phyloP scores from a whole-genome alignment of 1,140 invertebrate genomes.

The Oedothorax gibbosus region DNA sequence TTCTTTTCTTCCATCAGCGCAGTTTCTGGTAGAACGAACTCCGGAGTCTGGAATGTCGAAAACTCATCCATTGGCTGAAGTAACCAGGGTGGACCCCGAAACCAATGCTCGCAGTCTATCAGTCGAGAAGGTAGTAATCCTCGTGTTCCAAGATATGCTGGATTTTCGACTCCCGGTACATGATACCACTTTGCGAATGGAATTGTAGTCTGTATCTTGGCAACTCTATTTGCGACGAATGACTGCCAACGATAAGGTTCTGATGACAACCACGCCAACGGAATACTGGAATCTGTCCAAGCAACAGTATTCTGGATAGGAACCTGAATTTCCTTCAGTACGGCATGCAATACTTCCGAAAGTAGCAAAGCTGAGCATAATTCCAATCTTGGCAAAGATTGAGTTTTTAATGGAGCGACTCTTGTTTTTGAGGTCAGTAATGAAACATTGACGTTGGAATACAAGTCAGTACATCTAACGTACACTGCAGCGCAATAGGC shows the following conservation, averaged over 20 bases:
- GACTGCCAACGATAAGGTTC: neutral
- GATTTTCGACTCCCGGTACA: neutral
- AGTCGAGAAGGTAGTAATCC: no score
- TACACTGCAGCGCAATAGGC: conserved; percentile 62
- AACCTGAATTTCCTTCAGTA: neutral
- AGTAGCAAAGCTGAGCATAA: conserved; percentile 37
- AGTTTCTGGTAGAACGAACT: neutral
- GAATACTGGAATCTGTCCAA: neutral
- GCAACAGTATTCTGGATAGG: neutral
- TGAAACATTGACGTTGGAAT: neutral
- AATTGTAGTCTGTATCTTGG: neutral
- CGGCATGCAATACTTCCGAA: neutral
- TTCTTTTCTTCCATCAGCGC: neutral
- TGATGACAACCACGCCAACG: neutral
- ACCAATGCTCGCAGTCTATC: no score
- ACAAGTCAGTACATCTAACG: neutral
- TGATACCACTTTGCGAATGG: neutral
- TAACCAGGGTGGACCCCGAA: no score
- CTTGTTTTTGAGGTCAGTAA: conserved; percentile 46
- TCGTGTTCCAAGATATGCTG: neutral
- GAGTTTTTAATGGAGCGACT: conserved; percentile 65
- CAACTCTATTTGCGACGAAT: conserved; percentile 4
- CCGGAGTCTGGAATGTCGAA: no score
- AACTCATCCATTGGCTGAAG: no score
- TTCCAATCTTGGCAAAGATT: conserved; percentile 63